Conservation (phyloP, 2,797 vertebrate species). For the Anolis apletophallus region DNA sequence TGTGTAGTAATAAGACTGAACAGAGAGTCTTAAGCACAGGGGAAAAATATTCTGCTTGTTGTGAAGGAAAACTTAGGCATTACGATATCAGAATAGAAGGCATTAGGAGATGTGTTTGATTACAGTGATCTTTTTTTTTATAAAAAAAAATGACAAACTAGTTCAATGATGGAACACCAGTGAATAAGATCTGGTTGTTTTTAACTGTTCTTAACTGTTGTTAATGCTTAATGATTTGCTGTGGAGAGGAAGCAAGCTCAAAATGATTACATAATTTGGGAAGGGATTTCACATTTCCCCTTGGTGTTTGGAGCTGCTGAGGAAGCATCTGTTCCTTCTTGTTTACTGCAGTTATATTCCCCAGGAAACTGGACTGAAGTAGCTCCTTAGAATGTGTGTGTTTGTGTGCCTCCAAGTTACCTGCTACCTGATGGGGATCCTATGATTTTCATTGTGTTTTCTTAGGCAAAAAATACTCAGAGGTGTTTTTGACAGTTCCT, state of each 20-base stretch:
- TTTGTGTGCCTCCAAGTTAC: too few species aligned
- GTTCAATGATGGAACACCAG: neutral
- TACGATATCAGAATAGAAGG: neutral
- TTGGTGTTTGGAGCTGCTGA: constrained; percentile 12
- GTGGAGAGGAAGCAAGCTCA: neutral
- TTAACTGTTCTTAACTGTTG: neutral
- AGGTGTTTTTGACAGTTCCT: too few species aligned
- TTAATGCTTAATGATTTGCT: neutral
- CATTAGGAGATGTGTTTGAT: neutral
- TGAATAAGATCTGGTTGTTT: neutral
- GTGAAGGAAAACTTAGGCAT: too few species aligned
- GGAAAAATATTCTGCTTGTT: neutral
- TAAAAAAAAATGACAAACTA: neutral
- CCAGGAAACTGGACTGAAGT: constrained; percentile 22
- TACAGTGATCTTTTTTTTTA: too few species aligned
- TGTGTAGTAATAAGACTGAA: neutral
- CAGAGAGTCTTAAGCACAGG: neutral
- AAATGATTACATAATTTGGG: constrained; percentile 7
- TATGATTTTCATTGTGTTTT: too few species aligned
- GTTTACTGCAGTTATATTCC: constrained; percentile 24
- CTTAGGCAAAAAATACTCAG: too few species aligned
- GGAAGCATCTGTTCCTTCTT: constrained; percentile 40
- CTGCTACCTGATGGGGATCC: too few species aligned
- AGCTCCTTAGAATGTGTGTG: neutral
- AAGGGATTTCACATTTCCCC: constrained; percentile 14